Percentiles rank a stretch among this genome's conserved stretches.
phyloP scores from a whole-genome alignment of 2,113 vertebrate species.

The Dromiciops gliroides region DNA sequence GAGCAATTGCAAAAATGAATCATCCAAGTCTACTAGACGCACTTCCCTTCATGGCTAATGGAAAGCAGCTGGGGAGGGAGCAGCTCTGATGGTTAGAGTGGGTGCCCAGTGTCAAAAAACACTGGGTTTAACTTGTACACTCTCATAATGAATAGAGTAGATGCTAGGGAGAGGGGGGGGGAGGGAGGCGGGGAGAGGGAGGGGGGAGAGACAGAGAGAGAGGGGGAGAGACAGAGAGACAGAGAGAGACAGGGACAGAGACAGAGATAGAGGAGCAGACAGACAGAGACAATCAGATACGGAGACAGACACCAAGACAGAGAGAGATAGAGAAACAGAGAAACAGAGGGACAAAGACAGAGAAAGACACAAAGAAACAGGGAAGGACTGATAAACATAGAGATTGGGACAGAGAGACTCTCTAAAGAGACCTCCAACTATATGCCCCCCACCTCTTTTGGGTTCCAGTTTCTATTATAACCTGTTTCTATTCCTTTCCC shows the following conservation, averaged over 20 bases:
- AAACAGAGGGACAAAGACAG: not conserved
- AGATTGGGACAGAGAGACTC: not conserved
- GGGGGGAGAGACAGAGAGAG: too few species aligned
- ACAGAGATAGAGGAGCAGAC: too few species aligned
- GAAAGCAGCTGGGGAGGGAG: not conserved
- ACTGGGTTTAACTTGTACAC: not conserved
- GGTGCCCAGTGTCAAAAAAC: not conserved
- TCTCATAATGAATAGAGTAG: not conserved
- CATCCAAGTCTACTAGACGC: not conserved
- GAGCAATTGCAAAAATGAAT: not conserved
- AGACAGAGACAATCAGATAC: too few species aligned
- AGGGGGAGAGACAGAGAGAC: too few species aligned
- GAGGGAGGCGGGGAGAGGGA: rapidly evolving
- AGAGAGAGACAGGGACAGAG: too few species aligned
- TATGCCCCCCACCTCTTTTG: not conserved
- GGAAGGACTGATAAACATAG: not conserved
- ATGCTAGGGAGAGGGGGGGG: not conserved
- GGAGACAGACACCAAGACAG: too few species aligned
- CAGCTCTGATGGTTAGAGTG: not conserved
- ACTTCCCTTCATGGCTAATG: not conserved
- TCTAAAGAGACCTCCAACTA: not conserved
- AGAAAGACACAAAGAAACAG: not conserved
- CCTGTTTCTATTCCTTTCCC: not conserved
- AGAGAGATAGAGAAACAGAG: too few species aligned
- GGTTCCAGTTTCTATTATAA: not conserved